Base-by-base conservation (phyloP, 1,140 invertebrate genomes). In the Periplaneta americana region DNA sequence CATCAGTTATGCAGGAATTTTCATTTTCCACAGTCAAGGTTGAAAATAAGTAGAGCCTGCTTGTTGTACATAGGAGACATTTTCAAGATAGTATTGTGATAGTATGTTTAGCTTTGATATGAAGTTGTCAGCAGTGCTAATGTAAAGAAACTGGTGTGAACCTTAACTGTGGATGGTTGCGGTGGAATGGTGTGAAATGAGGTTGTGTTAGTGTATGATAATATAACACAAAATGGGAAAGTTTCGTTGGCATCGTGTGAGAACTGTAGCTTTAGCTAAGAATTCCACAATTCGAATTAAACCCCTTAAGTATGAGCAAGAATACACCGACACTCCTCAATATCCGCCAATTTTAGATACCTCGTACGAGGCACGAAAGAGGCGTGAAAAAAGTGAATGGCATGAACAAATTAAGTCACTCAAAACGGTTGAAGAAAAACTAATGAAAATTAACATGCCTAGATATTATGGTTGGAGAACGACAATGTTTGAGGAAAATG, bases 361-460 rank as follows among this genome's bases (percentile, higher is more conserved):
- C 0, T 90, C 90, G 0, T 85, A 84, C 15, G 83, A 87, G 83
- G 89, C 87, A 33, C 86, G 82, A 80, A 87, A 86, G 66, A 84
- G 85, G 84, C 87, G 91, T 33, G 85, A 87, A 80, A 87, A 87
- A 34, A 85, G 90, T 83, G 81, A 86, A 3, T 87, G 90, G 85
- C 86, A 92, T 84, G 87, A 94, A 34, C 89, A 92, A 84, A 91
- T 96, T 33, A 90, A 91, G 84, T 85, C 88, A 11, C 83, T 95
- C 48, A 89, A 92, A 75, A 95, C 94, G 1, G 90, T 96, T 0
- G 96, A 97, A 87, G 94, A 96, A 88, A 97, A 97, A 86, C 89
- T 95, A 80, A 92, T 95, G 75, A 94, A 94, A 85, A 81, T 96
- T 6, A 96, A 96, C 86, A 93, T 96, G 91, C 93, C 94, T 10